A percentile compares a stretch with the other conserved stretches of the same genome.
These are phyloP conservation scores for Agrotis clavis DNA, from an alignment of 2,888 invertebrate species.

Conservation along the genomic window DNA sequence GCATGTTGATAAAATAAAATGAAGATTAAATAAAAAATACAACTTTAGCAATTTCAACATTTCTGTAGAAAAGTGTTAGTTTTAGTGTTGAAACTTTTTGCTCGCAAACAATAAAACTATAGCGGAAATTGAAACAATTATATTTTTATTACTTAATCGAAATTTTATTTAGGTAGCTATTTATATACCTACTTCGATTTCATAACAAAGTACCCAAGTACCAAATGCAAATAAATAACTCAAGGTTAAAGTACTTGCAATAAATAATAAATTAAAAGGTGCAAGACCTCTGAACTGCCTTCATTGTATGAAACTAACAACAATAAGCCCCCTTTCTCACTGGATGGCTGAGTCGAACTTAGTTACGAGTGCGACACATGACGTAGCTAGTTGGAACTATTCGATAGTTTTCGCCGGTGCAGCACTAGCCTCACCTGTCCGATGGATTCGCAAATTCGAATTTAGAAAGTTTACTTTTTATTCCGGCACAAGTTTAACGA, in stretches of 20 bases:
- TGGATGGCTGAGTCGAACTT: constrained; percentile 22
- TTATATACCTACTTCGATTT: neutral
- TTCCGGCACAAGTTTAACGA: constrained; percentile 81
- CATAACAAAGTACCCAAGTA: constrained; percentile 3
- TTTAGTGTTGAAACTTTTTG: constrained; percentile 21
- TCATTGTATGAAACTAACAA: constrained; percentile 50
- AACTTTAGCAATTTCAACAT: constrained; percentile 64
- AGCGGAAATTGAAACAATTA: constrained; percentile 46
- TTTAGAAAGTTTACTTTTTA: constrained; percentile 89
- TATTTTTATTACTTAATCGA: constrained; percentile 32
- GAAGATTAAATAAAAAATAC: constrained; percentile 64
- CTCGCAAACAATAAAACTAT: constrained; percentile 35
- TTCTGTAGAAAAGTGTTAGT: constrained; percentile 24
- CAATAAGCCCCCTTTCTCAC: constrained; percentile 49
- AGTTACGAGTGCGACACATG: constrained; percentile 31
- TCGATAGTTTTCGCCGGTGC: constrained; percentile 40
- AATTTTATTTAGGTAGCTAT: constrained; percentile 13
- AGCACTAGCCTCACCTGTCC: constrained; percentile 69
- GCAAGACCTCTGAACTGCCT: constrained; percentile 47
- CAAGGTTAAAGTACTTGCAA: constrained; percentile 35
- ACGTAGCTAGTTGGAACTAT: constrained; percentile 35
- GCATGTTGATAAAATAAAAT: constrained; percentile 72
- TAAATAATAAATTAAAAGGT: constrained; percentile 26
- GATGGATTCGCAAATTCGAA: constrained; percentile 82
- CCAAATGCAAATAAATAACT: neutral